Evolutionary conservation across 2,113 vertebrate genomes (phyloP).

Genomic region (Amia ocellicauda): DNA sequence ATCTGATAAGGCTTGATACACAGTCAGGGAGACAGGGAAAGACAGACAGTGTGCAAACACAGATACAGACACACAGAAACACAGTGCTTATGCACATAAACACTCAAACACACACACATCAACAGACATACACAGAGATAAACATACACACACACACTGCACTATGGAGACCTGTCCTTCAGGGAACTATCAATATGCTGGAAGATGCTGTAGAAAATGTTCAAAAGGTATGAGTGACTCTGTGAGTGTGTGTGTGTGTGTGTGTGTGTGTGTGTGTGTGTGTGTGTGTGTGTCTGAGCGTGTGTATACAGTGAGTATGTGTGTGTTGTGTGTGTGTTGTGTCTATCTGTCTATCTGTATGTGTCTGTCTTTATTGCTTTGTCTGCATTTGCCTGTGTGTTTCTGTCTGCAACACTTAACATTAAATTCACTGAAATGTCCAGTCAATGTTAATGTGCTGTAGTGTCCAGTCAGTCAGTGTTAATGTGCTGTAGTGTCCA

Average conservation of each 20-base stretch:
- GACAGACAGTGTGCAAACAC: background rate
- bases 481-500: too few species aligned
- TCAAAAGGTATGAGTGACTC: constrained; percentile 14
- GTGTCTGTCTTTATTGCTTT: background rate
- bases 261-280: background rate
- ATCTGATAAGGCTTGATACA: constrained; percentile 22
- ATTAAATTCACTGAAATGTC: too few species aligned
- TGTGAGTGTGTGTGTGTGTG: background rate
- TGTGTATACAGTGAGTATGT: background rate
- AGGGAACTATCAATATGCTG: background rate
- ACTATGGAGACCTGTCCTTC: background rate
- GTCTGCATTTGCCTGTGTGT: background rate
- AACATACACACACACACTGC: background rate
- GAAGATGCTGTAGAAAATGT: constrained; percentile 5
- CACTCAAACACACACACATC: background rate
- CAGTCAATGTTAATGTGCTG: too few species aligned
- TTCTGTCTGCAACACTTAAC: too few species aligned
- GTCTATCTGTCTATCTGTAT: too few species aligned
- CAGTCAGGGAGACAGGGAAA: constrained; percentile 18
- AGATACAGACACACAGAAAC: background rate
- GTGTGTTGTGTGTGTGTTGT: background rate
- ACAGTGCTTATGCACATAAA: background rate
- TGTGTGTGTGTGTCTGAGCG: background rate
- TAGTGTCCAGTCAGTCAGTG: too few species aligned
- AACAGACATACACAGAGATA: background rate